Conservation (phyloP, 2,888 invertebrate species). For the Subacronicta megacephala region DNA sequence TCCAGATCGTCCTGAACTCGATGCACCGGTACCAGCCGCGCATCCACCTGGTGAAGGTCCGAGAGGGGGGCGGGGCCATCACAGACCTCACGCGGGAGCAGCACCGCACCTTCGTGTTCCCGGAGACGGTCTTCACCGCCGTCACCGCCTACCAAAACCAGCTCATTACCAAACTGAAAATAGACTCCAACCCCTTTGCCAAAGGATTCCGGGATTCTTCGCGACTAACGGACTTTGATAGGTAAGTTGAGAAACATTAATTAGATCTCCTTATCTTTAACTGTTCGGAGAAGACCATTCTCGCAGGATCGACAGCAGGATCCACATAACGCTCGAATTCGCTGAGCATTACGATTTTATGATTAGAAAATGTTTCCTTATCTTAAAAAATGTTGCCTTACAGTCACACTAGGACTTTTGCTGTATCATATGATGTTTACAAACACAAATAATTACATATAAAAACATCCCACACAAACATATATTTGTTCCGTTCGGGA, state of each 20-base stretch:
- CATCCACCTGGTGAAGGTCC: constrained; percentile 96
- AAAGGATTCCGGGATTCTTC: constrained; percentile 99
- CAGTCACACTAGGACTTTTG: too few relatives aligned
- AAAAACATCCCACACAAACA: too few relatives aligned
- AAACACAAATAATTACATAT: too few relatives aligned
- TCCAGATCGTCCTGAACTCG: constrained; percentile 99
- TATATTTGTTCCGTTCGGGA: too few relatives aligned
- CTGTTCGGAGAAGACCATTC: too few relatives aligned
- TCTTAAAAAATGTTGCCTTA: too few relatives aligned
- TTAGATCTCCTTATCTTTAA: too few relatives aligned
- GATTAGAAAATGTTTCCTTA: too few relatives aligned
- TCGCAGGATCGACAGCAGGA: not conserved
- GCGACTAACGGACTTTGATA: constrained; percentile 97
- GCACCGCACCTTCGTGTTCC: constrained; percentile 98
- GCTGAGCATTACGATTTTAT: too few relatives aligned
- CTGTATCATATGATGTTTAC: too few relatives aligned
- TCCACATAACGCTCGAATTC: too few relatives aligned
- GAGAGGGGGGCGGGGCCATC: constrained; percentile 91
- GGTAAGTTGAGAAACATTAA: constrained; percentile 88
- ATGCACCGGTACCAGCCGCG: constrained; percentile 99
- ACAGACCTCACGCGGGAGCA: constrained; percentile 97
- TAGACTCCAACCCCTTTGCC: constrained; percentile 99
- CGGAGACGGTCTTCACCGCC: constrained; percentile 99
- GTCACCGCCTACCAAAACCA: constrained; percentile 99
- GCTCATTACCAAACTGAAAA: constrained; percentile 99